Evolutionary conservation across 2,113 vertebrate genomes (phyloP), one percentile per base, ranked within the genome.

Genomic region (Onychostoma macrolepis): DNA sequence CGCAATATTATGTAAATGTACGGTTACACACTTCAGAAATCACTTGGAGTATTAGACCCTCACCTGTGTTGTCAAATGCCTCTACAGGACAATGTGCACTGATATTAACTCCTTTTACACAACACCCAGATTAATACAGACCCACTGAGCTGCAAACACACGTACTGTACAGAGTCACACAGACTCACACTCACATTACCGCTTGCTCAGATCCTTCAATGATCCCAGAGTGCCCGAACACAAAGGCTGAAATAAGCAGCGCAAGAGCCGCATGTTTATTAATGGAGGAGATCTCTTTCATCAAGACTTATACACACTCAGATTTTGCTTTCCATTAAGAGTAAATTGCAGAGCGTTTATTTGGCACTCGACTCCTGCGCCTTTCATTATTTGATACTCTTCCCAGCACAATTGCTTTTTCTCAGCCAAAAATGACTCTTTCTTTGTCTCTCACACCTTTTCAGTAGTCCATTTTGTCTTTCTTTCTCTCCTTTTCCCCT

Each of bases 261-360:
- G 11, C 33, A 61, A 50, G 28, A 85, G 69, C 72, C 11, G 56
- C 74, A 50, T 69, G 65, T 53, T 48, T 71, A 71, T 83, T 36
- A 83, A 71, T 53, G 45, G 28, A 69, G 65, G 26, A 83, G 28
- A 36, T 72, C n/a, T 56, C 85, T 74, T 86, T 86, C 78, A 81
- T 86, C 78, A 6, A n/a, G 48, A 28, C 38, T n/a, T 26, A 15
- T 4, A 21, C 45, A 50, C 24, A 5, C 63, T 6, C 61, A 11
- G 56, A 41, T 53, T 86, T 41, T 21, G 33, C 76, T 72, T 58
- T 74, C 79, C 78, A 86, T 80, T 69, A 71, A 30, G 33, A 58
- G 75, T 61, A 28, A 74, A 81, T 86, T 74, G 78, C 50, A 4
- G 48, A 58, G 33, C 67, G 26, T 86, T 86, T 81, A 72, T 80